Evolutionary conservation across 2,797 vertebrate species (phyloP), one percentile per base, ranked within the genome.

Genomic region (Syncerus caffer): DNA sequence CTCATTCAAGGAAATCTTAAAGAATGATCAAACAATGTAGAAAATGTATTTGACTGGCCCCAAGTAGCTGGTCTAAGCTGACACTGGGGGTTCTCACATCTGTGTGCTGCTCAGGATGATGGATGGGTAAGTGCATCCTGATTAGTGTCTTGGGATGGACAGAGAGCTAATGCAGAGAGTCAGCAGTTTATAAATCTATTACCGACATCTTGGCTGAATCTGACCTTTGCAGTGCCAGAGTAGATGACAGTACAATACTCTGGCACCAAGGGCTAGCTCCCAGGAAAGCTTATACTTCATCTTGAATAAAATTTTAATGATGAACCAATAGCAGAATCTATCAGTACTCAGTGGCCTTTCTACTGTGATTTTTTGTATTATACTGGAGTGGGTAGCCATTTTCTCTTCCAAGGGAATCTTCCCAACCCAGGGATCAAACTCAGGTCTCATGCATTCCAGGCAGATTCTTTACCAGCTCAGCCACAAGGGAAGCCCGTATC

Each of bases 111-210:
- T 94, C 38, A 51, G 84, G 55, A 92, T 97, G 96, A 97, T 76
- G 76, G 89, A 97, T 96, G 83, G 51, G 0, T 92, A 96, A 97
- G 84, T 94, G 94, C 86, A 93, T 64, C 29, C 87, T 97, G 93
- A 96, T 87, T 89, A 95, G 83, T 90, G 76, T 93, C 96, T 95
- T 62, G 89, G 96, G 97, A 96, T 85, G 89, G 62, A 82, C 89
- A 71, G 31, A 78, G 84, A 96, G 89, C 95, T 96, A 96, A 97
- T 94, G 87, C 83, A 55, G 74, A 85, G 55, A 95, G 84, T 95
- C 84, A 95, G 97, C 29, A 8, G 96, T 94, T 96, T 96, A 80
- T 95, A 97, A 97, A 98, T 90, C 93, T 93, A 90, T 97, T 90
- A 88, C 93, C 0, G 19, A 95, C 86, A 93, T 96, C 94, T 96